These are phyloP conservation scores for Liasis olivaceus DNA, from an alignment of 2,797 vertebrate species.

Conservation along the genomic window DNA sequence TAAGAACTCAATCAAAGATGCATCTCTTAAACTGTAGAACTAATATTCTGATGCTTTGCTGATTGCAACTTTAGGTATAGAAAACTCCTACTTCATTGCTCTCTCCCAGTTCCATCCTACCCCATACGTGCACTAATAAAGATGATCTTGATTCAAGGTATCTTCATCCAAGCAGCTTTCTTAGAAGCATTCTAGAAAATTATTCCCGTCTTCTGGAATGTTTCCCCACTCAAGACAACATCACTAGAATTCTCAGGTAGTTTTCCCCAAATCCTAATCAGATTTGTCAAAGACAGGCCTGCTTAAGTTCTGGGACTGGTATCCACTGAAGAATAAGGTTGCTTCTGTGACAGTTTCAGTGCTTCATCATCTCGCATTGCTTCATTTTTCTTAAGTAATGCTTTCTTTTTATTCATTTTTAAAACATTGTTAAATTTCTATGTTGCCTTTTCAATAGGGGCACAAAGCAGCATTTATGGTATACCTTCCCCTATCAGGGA, in stretches of 20 bases:
- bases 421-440: neutral
- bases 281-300: no score
- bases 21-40: neutral
- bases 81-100: no score
- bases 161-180: neutral
- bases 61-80: no score
- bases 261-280: neutral
- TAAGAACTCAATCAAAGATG: neutral
- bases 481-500: neutral
- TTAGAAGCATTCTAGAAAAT: neutral
- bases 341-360: neutral
- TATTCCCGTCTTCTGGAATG: neutral
- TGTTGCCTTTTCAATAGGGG: neutral
- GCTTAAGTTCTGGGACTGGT: neutral
- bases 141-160: neutral
- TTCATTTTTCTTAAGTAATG: neutral
- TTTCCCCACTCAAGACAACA: neutral
- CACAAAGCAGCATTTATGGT: neutral
- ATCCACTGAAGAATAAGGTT: neutral
- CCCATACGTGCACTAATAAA: neutral
- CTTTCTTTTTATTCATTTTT: neutral
- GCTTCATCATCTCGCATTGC: neutral
- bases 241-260: neutral
- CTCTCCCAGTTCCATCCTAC: neutral
- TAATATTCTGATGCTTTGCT: neutral